A percentile compares a stretch with the other conserved stretches of the same genome.
Evolutionary conservation across 1,140 invertebrate species (phyloP).

Genomic region (Drosophila subpulchrella): DNA sequence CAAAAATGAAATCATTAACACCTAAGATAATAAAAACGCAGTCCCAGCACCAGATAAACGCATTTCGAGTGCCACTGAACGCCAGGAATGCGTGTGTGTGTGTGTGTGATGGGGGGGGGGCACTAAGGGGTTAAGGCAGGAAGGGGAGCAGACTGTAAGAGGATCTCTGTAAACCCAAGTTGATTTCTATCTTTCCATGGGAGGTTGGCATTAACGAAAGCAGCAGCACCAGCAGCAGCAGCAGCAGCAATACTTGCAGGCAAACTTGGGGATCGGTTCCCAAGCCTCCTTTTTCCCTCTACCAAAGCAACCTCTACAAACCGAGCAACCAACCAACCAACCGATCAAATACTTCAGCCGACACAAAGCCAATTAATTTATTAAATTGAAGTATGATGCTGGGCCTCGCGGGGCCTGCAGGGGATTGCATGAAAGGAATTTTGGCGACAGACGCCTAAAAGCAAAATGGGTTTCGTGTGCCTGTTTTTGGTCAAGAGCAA

Average conservation of each 20-base stretch:
- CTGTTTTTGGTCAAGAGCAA: conserved; percentile 83
- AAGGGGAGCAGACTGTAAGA: conserved; percentile 38
- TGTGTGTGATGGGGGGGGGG: conserved; percentile 1
- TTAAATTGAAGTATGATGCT: conserved; percentile 84
- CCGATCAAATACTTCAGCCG: conserved; percentile 60
- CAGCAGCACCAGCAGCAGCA: neutral
- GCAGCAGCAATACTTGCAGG: conserved; percentile 23
- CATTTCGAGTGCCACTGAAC: conserved; percentile 60
- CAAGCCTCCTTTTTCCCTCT: conserved; percentile 11
- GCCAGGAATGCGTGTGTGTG: conserved; percentile 55
- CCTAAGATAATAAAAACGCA: conserved; percentile 77
- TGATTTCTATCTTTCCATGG: conserved; percentile 78
- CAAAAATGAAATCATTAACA: conserved; percentile 84
- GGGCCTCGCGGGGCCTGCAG: neutral
- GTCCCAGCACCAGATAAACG: conserved; percentile 37
- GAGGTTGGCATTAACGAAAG: conserved; percentile 71
- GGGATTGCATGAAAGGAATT: conserved; percentile 72
- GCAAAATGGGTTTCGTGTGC: conserved; percentile 78
- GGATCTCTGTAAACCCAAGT: conserved; percentile 53
- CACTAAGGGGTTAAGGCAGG: conserved; percentile 1
- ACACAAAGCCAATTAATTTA: conserved; percentile 84
- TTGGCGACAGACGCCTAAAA: conserved; percentile 83
- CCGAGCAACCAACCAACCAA: conserved; percentile 13
- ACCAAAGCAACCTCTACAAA: conserved; percentile 1
- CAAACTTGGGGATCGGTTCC: conserved; percentile 32